Percentiles rank a stretch among this genome's conserved stretches.
phyloP scores from a whole-genome alignment of 1,140 invertebrate genomes.

The Drosophila ironensis region DNA sequence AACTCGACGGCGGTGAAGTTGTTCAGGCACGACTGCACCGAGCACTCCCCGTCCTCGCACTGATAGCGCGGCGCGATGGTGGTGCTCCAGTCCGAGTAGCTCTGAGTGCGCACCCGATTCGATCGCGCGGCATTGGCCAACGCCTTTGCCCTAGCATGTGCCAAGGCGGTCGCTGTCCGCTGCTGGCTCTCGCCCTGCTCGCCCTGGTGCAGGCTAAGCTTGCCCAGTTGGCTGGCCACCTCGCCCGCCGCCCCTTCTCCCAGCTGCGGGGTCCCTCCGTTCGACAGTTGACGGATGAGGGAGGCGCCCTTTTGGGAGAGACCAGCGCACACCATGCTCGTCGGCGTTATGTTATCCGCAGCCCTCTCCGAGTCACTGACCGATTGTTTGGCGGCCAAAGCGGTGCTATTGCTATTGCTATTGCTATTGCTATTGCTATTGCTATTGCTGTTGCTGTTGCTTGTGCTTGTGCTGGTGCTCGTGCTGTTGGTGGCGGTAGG shows the following conservation, averaged over 20 bases:
- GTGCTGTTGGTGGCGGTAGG: conserved; percentile 43
- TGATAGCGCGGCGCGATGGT: conserved; percentile 86
- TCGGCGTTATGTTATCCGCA: background rate
- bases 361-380: too few species aligned
- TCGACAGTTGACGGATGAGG: conserved; percentile 58
- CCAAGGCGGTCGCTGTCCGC: background rate
- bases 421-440: too few species aligned
- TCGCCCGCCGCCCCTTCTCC: background rate
- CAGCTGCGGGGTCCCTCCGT: conserved; percentile 2
- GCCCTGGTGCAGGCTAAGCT: background rate
- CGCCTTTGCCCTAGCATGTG: background rate
- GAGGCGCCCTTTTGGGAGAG: conserved; percentile 71
- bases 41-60: conserved; percentile 90
- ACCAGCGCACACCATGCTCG: conserved; percentile 56
- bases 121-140: conserved; percentile 18
- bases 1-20: conserved; percentile 95
- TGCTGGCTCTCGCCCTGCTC: background rate
- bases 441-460: too few species aligned
- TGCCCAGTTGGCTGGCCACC: background rate
- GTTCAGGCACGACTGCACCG: conserved; percentile 92
- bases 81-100: conserved; percentile 82
- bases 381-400: too few species aligned
- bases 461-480: too few species aligned
- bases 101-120: conserved; percentile 75
- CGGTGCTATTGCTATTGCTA: too few species aligned